phyloP scores from a whole-genome alignment of 2,797 vertebrate genomes.

The Sternotherus odoratus region DNA sequence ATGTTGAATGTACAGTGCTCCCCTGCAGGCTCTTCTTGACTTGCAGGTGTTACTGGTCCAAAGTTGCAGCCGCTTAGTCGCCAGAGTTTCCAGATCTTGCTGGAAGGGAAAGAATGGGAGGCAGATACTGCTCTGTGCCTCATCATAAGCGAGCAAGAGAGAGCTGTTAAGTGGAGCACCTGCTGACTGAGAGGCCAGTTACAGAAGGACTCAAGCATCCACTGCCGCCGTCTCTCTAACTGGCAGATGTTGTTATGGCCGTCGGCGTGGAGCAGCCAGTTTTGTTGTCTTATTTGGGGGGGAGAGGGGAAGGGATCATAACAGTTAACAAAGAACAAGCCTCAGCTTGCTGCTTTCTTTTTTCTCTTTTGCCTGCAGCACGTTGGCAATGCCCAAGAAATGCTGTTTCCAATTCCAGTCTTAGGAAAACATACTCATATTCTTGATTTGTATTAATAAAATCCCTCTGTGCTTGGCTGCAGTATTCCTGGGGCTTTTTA shows the following conservation, averaged over 20 bases:
- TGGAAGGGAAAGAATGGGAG: neutral
- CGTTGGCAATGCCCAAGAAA: slow-evolving; percentile 36
- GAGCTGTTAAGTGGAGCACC: slow-evolving; percentile 11
- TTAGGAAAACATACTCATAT: neutral
- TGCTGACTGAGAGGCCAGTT: slow-evolving; percentile 29
- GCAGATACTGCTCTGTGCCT: neutral
- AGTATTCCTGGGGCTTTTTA: neutral
- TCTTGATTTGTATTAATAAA: slow-evolving; percentile 29
- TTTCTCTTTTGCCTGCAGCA: slow-evolving; percentile 40
- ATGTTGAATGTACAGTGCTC: neutral
- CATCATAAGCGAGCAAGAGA: slow-evolving; percentile 33
- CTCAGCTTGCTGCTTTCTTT: slow-evolving; percentile 43
- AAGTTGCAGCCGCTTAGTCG: neutral
- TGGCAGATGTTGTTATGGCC: neutral
- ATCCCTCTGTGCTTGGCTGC: slow-evolving; percentile 20
- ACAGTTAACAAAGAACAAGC: slow-evolving; percentile 24
- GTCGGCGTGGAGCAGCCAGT: neutral
- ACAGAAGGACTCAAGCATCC: neutral
- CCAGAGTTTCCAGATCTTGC: neutral
- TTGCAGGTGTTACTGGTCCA: neutral
- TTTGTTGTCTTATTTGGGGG: slow-evolving; percentile 1
- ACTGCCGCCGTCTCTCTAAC: slow-evolving; percentile 12
- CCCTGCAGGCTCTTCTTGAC: neutral
- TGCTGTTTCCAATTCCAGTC: slow-evolving; percentile 42
- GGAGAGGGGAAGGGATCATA: slow-evolving; percentile 1